These are phyloP conservation scores for Pseudolaguvia tuberculata DNA, from an alignment of 2,113 vertebrate species.

Conservation along the genomic window DNA sequence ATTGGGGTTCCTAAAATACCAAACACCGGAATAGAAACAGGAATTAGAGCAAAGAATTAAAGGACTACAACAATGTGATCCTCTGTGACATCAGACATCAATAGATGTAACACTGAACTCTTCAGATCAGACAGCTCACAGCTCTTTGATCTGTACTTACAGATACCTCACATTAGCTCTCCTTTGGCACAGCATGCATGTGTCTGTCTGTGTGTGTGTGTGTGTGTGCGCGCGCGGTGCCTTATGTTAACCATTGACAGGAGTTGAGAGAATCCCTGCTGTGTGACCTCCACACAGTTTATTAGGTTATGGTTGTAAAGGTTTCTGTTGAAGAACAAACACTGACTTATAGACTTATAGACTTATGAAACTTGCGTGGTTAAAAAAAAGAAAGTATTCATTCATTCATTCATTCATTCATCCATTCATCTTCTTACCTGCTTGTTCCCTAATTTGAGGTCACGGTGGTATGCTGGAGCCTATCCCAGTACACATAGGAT, in stretches of 20 bases:
- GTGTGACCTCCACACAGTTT: background rate
- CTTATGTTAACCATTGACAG: background rate
- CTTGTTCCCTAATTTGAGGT: too few relatives aligned
- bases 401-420: too few relatives aligned
- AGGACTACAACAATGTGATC: background rate
- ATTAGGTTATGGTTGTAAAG: background rate
- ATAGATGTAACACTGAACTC: constrained; percentile 1
- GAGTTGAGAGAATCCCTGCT: background rate
- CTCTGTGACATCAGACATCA: background rate
- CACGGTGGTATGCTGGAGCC: too few relatives aligned
- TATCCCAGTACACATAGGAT: too few relatives aligned
- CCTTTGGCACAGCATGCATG: background rate
- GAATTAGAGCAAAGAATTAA: background rate
- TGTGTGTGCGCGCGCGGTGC: too few relatives aligned
- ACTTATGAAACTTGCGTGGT: too few relatives aligned
- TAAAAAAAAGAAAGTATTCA: too few relatives aligned
- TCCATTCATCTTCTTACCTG: too few relatives aligned
- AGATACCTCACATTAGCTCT: constrained; percentile 8
- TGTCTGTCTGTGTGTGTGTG: background rate
- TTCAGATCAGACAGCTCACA: constrained; percentile 11
- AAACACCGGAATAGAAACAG: background rate
- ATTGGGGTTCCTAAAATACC: background rate
- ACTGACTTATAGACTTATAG: background rate
- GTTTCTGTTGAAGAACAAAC: background rate
- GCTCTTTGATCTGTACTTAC: constrained; percentile 1